Evolutionary conservation across 2,797 vertebrate species (phyloP), one percentile per base, ranked within the genome.

Genomic region (Fistularia commersonii): DNA sequence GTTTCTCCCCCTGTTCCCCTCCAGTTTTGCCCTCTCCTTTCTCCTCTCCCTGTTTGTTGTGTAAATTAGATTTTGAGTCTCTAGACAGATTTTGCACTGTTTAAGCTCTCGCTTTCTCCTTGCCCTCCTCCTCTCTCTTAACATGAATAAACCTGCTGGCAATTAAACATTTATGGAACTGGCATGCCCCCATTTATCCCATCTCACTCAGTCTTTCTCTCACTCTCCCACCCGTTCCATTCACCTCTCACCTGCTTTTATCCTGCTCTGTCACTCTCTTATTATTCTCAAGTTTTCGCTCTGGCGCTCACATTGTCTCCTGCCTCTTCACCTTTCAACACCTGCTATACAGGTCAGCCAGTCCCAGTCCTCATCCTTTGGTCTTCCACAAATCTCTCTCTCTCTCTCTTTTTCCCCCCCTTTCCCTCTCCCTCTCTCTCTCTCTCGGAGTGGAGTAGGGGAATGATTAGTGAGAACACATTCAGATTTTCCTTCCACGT

Each of bases 401-500:
- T 13, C 48, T 46, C 33, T 33, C 41, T 41, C 41, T 57, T 38
- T 48, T 9, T 23, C 46, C 48, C 34, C 57, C 44, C 43, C 47
- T 56, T 37, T 51, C 50, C 38, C 51, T 40, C 54, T 50, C 53
- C 53, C 62, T 51, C 61, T 69, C 55, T 49, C 73, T 61, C 72
- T 54, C 59, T 71, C 62, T 68, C 55, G 82, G 69, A 76, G 83
- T 83, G 82, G 84, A 90, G 88, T 81, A 83, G 82, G 73, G 82
- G 80, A 86, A 87, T 86, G 88, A 89, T 90, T 92, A 90, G 85
- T 86, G 79, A 84, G 87, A 88, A 89, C 80, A 87, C 84, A 87
- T 92, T 92, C 90, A 91, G 74, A 90, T 90, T 92, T 92, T 92
- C 90, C 89, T 89, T 89, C 89, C 89, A 87, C 80, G 79, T 86